Conservation (phyloP, 2,797 vertebrate species). For the Okamejei kenojei region DNA sequence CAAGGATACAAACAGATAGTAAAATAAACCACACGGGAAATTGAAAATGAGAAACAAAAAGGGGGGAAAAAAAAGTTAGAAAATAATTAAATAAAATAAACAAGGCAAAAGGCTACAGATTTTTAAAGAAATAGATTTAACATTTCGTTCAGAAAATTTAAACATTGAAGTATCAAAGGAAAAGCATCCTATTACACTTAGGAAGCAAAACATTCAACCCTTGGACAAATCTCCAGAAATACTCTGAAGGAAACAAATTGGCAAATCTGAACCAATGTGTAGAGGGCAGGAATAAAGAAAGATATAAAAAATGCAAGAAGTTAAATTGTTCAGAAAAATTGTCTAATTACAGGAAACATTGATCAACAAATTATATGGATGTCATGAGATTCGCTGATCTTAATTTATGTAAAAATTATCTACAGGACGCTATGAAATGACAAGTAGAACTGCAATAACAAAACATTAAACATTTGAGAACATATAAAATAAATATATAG, state of each 20-base stretch:
- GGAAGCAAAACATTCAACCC: not conserved
- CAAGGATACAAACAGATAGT: not conserved
- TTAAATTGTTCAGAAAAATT: not conserved
- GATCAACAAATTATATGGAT: not conserved
- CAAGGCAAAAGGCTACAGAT: not conserved
- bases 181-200: not conserved
- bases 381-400: not conserved
- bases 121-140: not conserved
- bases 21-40: too few species aligned
- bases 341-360: not conserved
- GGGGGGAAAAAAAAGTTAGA: not conserved
- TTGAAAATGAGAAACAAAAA: not conserved
- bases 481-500: not conserved
- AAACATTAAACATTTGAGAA: not conserved
- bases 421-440: not conserved
- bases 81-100: not conserved
- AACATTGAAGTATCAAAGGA: not conserved
- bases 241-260: not conserved
- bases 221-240: not conserved
- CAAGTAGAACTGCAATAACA: not conserved
- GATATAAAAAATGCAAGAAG: not conserved
- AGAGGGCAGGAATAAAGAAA: not conserved
- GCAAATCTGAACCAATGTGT: not conserved
- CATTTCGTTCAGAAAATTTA: not conserved
- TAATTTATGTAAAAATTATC: not conserved